Evolutionary conservation across 2,888 invertebrate genomes (phyloP).

Genomic region (Spilosoma lubricipeda): DNA sequence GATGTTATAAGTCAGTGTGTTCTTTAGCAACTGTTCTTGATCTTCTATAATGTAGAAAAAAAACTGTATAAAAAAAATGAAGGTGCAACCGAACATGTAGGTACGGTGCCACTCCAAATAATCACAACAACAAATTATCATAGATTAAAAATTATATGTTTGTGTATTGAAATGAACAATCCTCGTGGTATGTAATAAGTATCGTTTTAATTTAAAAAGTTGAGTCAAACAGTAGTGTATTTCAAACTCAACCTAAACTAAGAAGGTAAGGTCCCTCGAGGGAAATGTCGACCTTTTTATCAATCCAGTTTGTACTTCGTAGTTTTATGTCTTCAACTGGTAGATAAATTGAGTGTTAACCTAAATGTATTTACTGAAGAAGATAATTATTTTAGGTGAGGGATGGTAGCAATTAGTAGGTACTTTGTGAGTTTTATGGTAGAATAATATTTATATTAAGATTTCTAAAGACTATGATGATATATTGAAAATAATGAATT

Average conservation of each 20-base stretch:
- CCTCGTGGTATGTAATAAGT: no score
- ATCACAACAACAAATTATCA: no score
- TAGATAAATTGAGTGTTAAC: slow-evolving; percentile 5
- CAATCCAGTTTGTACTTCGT: slow-evolving; percentile 9
- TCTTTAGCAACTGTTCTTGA: no score
- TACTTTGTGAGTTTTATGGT: not conserved
- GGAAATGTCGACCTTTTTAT: slow-evolving; percentile 19
- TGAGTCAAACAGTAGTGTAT: not conserved
- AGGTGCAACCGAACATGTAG: no score
- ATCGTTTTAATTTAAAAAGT: no score
- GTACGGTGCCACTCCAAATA: no score
- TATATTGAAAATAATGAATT: no score
- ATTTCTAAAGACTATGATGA: not conserved
- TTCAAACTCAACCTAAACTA: not conserved
- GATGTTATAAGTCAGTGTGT: no score
- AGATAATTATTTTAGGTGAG: slow-evolving; percentile 12
- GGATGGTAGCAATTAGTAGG: not conserved
- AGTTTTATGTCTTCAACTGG: slow-evolving; percentile 9
- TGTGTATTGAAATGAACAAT: no score
- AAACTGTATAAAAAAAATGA: no score
- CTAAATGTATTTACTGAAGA: slow-evolving; percentile 11
- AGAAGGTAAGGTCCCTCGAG: slow-evolving; percentile 2
- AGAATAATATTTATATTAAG: not conserved
- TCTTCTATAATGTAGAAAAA: no score
- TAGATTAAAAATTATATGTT: no score